A percentile compares a stretch with the other conserved stretches of the same genome.
Conservation (phyloP, 2,113 vertebrate genomes). For the Cricetomys ansorgei region DNA sequence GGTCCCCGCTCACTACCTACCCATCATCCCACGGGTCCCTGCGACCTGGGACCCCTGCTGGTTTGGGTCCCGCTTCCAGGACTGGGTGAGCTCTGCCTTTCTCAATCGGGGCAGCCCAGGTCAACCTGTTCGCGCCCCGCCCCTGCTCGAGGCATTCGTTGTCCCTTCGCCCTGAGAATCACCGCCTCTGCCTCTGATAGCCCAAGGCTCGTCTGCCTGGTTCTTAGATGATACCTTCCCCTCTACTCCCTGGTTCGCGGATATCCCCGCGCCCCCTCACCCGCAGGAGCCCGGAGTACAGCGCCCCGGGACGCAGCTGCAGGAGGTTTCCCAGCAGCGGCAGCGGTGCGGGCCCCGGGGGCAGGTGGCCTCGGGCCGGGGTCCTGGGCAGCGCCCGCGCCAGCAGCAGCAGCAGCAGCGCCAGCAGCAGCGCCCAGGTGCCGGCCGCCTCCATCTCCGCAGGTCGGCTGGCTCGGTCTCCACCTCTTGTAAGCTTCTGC, state of each 20-base stretch:
- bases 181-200: neutral
- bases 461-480: neutral
- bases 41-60: neutral
- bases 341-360: conserved; percentile 79
- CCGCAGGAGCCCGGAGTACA: conserved; percentile 63
- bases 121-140: too few species aligned
- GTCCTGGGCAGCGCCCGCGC: conserved; percentile 21
- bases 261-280: conserved; percentile 45
- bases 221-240: neutral
- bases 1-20: neutral
- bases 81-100: neutral
- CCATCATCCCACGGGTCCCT: neutral
- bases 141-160: neutral
- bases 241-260: neutral
- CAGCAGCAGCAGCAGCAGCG: conserved; percentile 60
- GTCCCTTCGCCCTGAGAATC: neutral
- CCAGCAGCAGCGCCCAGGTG: conserved; percentile 67
- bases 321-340: conserved; percentile 81
- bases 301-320: conserved; percentile 69
- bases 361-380: conserved; percentile 54
- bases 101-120: too few species aligned
- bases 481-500: neutral
- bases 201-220: neutral
- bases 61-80: neutral
- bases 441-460: conserved; percentile 64